Evolutionary conservation across 2,888 invertebrate genomes (phyloP), one percentile per base, ranked within the genome.

Genomic region (Oeneis ivallda): DNA sequence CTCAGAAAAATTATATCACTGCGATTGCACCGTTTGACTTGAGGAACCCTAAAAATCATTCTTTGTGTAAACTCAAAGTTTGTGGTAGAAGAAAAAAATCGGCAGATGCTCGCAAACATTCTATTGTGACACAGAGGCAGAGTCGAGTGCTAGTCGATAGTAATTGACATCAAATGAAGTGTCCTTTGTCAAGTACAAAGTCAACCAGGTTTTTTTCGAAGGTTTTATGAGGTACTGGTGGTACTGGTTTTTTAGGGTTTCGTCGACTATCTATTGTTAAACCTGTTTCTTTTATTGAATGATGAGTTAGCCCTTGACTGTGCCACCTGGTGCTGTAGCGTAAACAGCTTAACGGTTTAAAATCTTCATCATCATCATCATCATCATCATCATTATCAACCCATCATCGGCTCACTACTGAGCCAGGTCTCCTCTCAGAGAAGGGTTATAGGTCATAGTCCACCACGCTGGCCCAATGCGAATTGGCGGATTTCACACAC

Each of bases 131-230:
- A 32, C 41, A 2, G 11, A 50, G 50, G 64, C 58, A 32, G 79
- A 84, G 85, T 87, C 82, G 84, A 87, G 86, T 76, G 76, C 76
- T 74, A 68, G 77, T 70, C 74, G 76, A 72, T 70, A 86, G 87
- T 88, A 86, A 88, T 88, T 88, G 88, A 80, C 82, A 82, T 87
- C 83, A 79, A 87, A 88, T 88, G 85, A 85, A 88, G 87, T 88
- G 83, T 80, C 79, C 76, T 71, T 71, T 66, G 66, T 67, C 54
- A 56, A 50, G 60, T 41, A 26, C n/a, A 41, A 32, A 61, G 61
- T 61, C 61, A 61, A 61, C 39, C 41, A 52, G 17, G 6, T 37
- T 41, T 61, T 62, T 54, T 59, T 68, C 54, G 54, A 62, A 49
- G 53, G 13, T 68, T 72, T 70, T 72, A 75, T 75, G 68, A 17